Evolutionary conservation across 2,113 vertebrate species (phyloP).

Genomic region (Lagopus muta): DNA sequence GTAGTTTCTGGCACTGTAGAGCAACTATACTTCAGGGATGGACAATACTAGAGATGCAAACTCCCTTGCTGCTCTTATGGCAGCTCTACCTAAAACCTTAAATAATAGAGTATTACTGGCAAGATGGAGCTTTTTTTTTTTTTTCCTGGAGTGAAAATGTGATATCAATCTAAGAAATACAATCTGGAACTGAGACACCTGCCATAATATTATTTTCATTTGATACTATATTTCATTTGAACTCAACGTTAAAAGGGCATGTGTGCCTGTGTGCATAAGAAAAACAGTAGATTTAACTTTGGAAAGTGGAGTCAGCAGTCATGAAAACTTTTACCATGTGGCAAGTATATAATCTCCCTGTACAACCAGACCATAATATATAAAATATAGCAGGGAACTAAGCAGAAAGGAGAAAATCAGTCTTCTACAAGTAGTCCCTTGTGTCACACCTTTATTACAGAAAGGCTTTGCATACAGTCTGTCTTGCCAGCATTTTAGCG

Average conservation of each 20-base stretch:
- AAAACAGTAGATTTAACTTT: neutral
- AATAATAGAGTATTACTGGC: slow-evolving; percentile 7
- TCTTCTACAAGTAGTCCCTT: slow-evolving; percentile 47
- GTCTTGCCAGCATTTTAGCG: slow-evolving; percentile 4
- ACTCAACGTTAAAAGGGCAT: slow-evolving; percentile 6
- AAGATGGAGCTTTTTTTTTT: neutral
- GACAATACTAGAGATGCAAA: neutral
- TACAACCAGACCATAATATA: slow-evolving; percentile 34
- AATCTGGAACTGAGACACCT: slow-evolving; percentile 34
- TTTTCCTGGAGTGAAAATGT: slow-evolving; percentile 13
- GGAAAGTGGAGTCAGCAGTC: slow-evolving; percentile 32
- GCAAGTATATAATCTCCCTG: slow-evolving; percentile 25
- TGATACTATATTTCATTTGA: slow-evolving; percentile 30
- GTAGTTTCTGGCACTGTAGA: neutral
- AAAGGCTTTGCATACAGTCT: slow-evolving; percentile 1
- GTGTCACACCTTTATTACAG: slow-evolving; percentile 12
- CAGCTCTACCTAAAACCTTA: neutral
- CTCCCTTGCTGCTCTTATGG: neutral
- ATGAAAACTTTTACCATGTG: slow-evolving; percentile 54
- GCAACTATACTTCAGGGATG: neutral
- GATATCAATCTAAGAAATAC: slow-evolving; percentile 38
- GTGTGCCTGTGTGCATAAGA: neutral
- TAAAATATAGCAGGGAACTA: neutral
- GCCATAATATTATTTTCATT: slow-evolving; percentile 45
- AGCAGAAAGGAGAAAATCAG: slow-evolving; percentile 54